Conservation (phyloP, 1,140 invertebrate species). For the Lepidurus packardi region DNA sequence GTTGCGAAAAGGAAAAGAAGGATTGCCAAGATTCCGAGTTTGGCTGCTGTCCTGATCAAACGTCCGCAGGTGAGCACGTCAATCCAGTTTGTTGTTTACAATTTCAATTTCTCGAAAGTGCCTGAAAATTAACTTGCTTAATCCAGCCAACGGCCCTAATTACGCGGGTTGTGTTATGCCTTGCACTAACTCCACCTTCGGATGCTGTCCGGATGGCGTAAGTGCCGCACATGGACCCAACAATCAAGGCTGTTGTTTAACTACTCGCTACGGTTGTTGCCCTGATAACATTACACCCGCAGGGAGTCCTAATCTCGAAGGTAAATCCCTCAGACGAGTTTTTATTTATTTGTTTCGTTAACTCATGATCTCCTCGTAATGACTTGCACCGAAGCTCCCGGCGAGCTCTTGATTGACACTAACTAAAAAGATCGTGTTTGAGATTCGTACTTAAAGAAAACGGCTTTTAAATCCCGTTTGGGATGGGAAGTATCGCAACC, state of each 20-base stretch:
- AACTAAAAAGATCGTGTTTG: no score
- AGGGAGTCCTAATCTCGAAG: constrained; percentile 68
- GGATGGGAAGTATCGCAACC: no score
- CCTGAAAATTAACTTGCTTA: neutral
- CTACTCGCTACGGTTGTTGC: constrained; percentile 71
- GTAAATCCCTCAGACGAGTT: constrained; percentile 40
- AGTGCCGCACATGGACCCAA: constrained; percentile 79
- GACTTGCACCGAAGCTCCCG: neutral
- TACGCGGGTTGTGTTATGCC: constrained; percentile 46
- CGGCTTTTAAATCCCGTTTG: no score
- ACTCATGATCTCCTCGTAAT: constrained; percentile 21
- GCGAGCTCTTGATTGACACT: no score
- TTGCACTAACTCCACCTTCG: constrained; percentile 67
- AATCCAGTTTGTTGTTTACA: constrained; percentile 23
- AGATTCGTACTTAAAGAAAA: no score
- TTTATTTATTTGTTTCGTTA: constrained; percentile 29
- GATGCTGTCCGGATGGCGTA: constrained; percentile 80
- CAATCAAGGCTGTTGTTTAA: constrained; percentile 75
- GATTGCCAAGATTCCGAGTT: constrained; percentile 46
- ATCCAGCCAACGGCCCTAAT: constrained; percentile 37
- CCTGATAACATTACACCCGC: constrained; percentile 81
- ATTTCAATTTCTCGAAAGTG: neutral
- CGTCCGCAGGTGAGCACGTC: constrained; percentile 46
- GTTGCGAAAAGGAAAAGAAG: neutral
- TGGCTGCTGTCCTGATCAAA: constrained; percentile 63